Evolutionary conservation across 2,797 vertebrate genomes (phyloP).

Genomic region (Anguilla megastoma): DNA sequence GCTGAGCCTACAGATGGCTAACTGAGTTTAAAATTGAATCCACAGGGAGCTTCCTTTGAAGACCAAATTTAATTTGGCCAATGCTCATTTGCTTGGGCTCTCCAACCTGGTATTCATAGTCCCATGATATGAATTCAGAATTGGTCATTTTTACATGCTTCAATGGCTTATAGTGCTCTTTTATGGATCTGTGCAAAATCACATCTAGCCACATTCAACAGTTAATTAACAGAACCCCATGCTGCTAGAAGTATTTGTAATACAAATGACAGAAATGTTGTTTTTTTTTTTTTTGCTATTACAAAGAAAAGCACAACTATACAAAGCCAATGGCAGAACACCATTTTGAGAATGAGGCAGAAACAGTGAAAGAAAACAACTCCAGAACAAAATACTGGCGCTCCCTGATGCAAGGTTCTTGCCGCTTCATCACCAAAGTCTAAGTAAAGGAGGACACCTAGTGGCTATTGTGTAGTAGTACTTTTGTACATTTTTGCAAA

Average conservation of each 20-base stretch:
- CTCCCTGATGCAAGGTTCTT: background rate
- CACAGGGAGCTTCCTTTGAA: conserved; percentile 13
- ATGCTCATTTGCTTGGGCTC: background rate
- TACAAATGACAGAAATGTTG: background rate
- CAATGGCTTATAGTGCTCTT: background rate
- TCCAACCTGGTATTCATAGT: background rate
- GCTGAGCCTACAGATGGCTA: background rate
- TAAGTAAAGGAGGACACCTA: conserved; percentile 11
- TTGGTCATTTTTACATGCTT: background rate
- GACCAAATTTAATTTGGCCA: conserved; percentile 13
- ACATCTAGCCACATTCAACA: background rate
- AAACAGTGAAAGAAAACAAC: background rate
- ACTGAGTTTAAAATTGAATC: conserved; percentile 24
- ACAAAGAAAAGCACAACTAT: background rate
- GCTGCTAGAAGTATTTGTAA: background rate
- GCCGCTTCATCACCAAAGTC: background rate
- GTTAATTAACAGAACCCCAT: background rate
- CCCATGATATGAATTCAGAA: conserved; percentile 8
- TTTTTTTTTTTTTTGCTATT: background rate
- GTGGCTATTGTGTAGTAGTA: background rate
- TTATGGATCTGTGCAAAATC: background rate
- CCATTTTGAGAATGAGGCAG: background rate
- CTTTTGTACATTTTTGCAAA: background rate
- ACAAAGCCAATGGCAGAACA: background rate
- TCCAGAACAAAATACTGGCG: background rate